phyloP scores from a whole-genome alignment of 92 coral and sea anemone species.

The Isaurus tuberculatus region DNA sequence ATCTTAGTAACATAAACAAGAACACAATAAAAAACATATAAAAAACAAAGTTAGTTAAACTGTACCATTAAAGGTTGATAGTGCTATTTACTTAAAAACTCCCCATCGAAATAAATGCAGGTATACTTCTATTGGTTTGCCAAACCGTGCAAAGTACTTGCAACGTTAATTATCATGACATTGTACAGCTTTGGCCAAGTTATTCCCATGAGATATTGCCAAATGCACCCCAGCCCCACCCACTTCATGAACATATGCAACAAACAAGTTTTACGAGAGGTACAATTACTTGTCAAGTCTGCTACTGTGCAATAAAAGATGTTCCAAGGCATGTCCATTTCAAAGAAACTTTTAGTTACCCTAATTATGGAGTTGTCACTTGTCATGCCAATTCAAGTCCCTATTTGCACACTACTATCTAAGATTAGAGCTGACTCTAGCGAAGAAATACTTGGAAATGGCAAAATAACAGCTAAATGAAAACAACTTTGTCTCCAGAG shows the following conservation, averaged over 20 bases:
- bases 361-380: not conserved
- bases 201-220: slow-evolving; percentile 8
- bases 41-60: not conserved
- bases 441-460: slow-evolving; percentile 7
- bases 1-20: slow-evolving; percentile 8
- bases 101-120: slow-evolving; percentile 9
- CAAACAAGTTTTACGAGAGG: slow-evolving; percentile 5
- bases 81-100: not conserved
- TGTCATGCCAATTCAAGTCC: slow-evolving; percentile 2
- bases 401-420: slow-evolving; percentile 4
- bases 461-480: slow-evolving; percentile 3
- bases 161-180: slow-evolving; percentile 2
- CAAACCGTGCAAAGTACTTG: slow-evolving; percentile 5
- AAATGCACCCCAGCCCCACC: not conserved
- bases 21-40: slow-evolving; percentile 4
- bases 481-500: slow-evolving; percentile 5
- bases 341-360: slow-evolving; percentile 6
- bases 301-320: slow-evolving; percentile 4
- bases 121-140: slow-evolving; percentile 4
- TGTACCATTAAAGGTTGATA: slow-evolving; percentile 6
- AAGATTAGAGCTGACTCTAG: not conserved
- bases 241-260: slow-evolving; percentile 7
- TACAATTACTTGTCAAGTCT: slow-evolving; percentile 1
- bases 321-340: slow-evolving; percentile 9
- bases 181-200: slow-evolving; percentile 9